Base-by-base conservation (phyloP, 2,797 vertebrate genomes). In the Sebastolobus alascanus region DNA sequence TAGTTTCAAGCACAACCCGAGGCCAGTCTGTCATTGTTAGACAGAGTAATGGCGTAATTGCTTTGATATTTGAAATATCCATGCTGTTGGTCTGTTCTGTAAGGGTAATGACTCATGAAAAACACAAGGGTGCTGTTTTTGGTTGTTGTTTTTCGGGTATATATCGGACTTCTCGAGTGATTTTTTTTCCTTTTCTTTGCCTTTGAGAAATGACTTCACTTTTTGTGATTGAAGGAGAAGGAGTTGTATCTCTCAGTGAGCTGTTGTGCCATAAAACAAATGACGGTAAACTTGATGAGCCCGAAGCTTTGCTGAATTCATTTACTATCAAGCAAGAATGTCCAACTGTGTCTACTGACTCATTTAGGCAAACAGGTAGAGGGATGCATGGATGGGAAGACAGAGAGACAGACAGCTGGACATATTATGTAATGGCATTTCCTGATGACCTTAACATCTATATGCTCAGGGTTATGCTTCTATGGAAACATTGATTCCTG, bases 61-160 rank as follows among this genome's bases (percentile, higher is more conserved):
- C 68, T 85, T 85, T 88, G 83, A 72, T 88, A 89, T 86, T 84
- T 84, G 43, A 88, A 89, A 83, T 77, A 72, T 65, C 50, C 76
- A 64, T 84, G 76, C 79, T 50, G 29, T 55, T 40, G 50, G 33
- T 40, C 35, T 60, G 8, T 43, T 73, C 72, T 83, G 22, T 20
- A 8, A 63, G 75, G 60, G 40, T 75, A 52, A 85, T 85, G 75
- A 84, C 35, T 87, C 55, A 33, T 82, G 54, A 69, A 73, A 82
- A 77, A 75, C 22, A 72, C 52, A 80, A n/a, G 16, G 9, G 46
- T 22, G 40, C 7, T 58, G 61, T 71, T 84, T 86, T 61, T 16
- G 25, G 25, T 46, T 55, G 40, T 75, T 86, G 33, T 76, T 83
- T 85, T 31, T 31, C 38, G 25, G 22, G 68, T 78, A 55, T 40